Percentiles rank a stretch among this genome's conserved stretches.
Conservation (phyloP, 37 sponge, comb jelly and placozoan species). For the Petrosia ficiformis region DNA sequence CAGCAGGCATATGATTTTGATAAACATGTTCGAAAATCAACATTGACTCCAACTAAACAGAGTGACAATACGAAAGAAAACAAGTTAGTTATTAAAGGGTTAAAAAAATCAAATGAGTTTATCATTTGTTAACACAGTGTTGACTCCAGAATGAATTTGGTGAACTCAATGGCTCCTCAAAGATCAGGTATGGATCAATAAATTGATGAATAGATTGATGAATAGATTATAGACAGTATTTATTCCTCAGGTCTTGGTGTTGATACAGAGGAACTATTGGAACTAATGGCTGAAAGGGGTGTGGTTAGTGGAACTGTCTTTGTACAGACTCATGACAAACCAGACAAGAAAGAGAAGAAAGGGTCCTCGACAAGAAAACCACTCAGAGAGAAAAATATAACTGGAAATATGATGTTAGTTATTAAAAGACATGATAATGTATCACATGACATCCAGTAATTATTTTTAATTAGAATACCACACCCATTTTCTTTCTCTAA, state of each 20-base stretch:
- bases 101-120: not conserved
- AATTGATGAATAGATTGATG: not conserved
- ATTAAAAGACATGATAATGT: too few relatives aligned
- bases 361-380: too few relatives aligned
- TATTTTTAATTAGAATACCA: too few relatives aligned
- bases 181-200: not conserved
- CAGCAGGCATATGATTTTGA: slow-evolving; percentile 21
- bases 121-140: not conserved
- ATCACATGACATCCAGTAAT: too few relatives aligned
- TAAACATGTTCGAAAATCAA: not conserved
- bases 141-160: not conserved
- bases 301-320: too few relatives aligned
- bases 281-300: slow-evolving; percentile 53
- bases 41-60: not conserved
- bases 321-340: too few relatives aligned
- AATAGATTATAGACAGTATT: not conserved
- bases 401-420: not conserved
- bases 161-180: not conserved
- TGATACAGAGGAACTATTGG: slow-evolving; percentile 63
- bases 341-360: too few relatives aligned
- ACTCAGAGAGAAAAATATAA: too few relatives aligned
- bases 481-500: too few relatives aligned
- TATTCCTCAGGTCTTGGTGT: slow-evolving; percentile 27
- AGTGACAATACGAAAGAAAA: not conserved
- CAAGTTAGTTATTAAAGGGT: not conserved